Evolutionary conservation across 2,888 invertebrate genomes (phyloP), one percentile per base, ranked within the genome.

Genomic region (Luperina nickerlii): DNA sequence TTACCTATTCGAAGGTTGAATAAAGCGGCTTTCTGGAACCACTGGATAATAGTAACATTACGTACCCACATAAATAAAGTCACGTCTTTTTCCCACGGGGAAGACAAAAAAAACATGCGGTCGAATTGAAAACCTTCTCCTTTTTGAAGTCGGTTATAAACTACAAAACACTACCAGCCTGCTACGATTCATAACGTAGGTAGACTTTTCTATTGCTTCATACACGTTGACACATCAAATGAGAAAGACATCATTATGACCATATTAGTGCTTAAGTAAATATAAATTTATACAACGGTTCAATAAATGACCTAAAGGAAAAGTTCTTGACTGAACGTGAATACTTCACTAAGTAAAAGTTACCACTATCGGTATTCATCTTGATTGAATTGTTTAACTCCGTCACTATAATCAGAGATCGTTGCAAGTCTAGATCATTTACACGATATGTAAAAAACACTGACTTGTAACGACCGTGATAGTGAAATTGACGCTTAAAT

Each of bases 371-470:
- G 24, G 11, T 65, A 65, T 24, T 78, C 15, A 71, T 79, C 62
- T 83, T 63, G 68, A 77, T 81, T 38, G 20, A 66, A 66, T 79
- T 38, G 66, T 67, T 79, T 24, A 38, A 38, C 38, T 54, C 24
- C 45, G 51, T 54, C 54, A 54, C 54, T 79, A 45, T 84, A 84
- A 81, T 79, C 84, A 71, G 51, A 66, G 38, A 65, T 32, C 20
- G 78, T 51, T 69, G 27, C 38, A 54, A 63, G 27, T 76, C 48
- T 68, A 65, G 57, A 81, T 78, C 42, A 65, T 83, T 42, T 42
- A 38, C 66, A 78, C 7, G 79, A 70, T 78, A 62, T 42, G 32
- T n/a, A 51, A 20, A 1, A 42, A 76, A 60, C 20, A 60, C n/a
- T 79, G 13, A 51, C 0, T 62, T 62, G 0, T 51, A 70, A 66